A percentile compares a stretch with the other conserved stretches of the same genome.
Evolutionary conservation across 2,888 invertebrate genomes (phyloP).

Genomic region (Antitype chi): DNA sequence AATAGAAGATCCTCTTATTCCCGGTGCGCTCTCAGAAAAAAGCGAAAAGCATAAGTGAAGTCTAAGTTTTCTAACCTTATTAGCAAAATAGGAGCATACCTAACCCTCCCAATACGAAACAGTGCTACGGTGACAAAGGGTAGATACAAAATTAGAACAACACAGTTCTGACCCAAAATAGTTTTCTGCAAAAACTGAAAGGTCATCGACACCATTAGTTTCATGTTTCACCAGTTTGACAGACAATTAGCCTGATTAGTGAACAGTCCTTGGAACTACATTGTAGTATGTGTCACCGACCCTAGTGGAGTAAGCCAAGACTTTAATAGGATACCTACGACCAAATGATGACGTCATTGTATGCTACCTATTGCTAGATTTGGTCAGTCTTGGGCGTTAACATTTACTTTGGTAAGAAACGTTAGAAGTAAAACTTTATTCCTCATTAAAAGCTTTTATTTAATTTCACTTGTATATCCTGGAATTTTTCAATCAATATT

Average conservation of each 20-base stretch:
- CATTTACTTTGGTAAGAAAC: too few relatives aligned
- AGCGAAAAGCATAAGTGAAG: too few relatives aligned
- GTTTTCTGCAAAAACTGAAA: slow-evolving; percentile 15
- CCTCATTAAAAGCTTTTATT: too few relatives aligned
- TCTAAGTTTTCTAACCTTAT: not conserved
- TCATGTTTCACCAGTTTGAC: slow-evolving; percentile 39
- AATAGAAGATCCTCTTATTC: too few relatives aligned
- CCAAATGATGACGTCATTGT: not conserved
- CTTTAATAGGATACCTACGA: not conserved
- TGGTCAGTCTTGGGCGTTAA: not conserved
- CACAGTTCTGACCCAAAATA: slow-evolving; percentile 3
- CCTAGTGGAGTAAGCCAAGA: not conserved
- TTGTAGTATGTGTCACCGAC: slow-evolving; percentile 1
- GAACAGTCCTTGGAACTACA: slow-evolving; percentile 5
- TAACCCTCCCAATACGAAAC: not conserved
- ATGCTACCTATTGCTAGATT: not conserved
- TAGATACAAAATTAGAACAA: slow-evolving; percentile 1
- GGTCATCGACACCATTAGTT: slow-evolving; percentile 32
- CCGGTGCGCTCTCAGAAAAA: too few relatives aligned
- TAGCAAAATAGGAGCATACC: not conserved
- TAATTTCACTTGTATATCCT: too few relatives aligned
- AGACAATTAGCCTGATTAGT: slow-evolving; percentile 45
- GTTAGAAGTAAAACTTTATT: too few relatives aligned
- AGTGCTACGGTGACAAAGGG: slow-evolving; percentile 7
- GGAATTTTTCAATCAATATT: too few relatives aligned